Conservation (phyloP, 2,797 vertebrate genomes). For the Cynodonichthys magdalenae region DNA sequence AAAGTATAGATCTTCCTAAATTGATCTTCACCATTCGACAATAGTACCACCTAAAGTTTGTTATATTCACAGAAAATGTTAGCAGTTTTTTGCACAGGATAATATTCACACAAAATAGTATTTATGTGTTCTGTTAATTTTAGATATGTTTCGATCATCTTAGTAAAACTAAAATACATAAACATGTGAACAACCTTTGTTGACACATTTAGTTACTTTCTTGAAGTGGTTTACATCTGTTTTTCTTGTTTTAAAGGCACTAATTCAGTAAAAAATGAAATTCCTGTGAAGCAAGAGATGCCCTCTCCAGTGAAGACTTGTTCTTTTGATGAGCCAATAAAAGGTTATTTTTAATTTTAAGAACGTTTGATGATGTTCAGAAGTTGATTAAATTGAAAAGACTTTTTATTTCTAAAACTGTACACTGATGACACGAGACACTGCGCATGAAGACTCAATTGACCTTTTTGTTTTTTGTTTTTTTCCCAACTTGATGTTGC, state of each 20-base stretch:
- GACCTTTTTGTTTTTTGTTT: slow-evolving; percentile 3
- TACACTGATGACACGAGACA: not conserved
- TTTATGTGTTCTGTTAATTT: slow-evolving; percentile 7
- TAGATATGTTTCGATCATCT: not conserved
- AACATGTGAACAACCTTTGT: not conserved
- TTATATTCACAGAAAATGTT: slow-evolving; percentile 2
- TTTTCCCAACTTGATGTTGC: slow-evolving; percentile 83
- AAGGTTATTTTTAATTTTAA: slow-evolving; percentile 79
- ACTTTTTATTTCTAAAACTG: not conserved
- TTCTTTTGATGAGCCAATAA: slow-evolving; percentile 92
- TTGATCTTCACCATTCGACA: slow-evolving; percentile 13
- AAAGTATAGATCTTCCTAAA: not conserved
- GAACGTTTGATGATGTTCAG: not conserved
- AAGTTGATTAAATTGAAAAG: not conserved
- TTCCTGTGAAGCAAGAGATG: slow-evolving; percentile 94
- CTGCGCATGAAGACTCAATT: not conserved
- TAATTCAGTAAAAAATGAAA: slow-evolving; percentile 83
- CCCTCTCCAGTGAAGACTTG: slow-evolving; percentile 91
- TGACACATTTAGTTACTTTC: not conserved
- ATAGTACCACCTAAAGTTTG: slow-evolving; percentile 32
- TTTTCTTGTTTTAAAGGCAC: slow-evolving; percentile 6
- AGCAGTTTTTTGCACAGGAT: slow-evolving; percentile 3
- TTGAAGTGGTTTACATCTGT: not conserved
- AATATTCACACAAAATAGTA: not conserved
- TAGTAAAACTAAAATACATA: not conserved